Evolutionary conservation across 2,888 invertebrate species (phyloP).

Genomic region (Dusona sp.): DNA sequence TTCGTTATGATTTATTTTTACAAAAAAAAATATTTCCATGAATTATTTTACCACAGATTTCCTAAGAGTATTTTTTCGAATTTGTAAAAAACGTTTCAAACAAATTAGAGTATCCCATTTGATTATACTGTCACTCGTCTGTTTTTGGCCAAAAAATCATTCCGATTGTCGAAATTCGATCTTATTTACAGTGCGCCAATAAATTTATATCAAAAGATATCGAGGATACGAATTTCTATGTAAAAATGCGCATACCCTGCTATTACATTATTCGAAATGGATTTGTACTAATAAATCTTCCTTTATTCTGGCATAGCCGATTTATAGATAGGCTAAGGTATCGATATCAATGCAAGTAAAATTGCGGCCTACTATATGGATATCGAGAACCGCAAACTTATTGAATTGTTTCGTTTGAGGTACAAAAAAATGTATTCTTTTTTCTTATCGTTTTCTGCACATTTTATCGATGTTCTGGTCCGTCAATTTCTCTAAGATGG

Average conservation of each 20-base stretch:
- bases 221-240: not conserved
- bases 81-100: no score
- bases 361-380: no score
- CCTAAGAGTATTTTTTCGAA: no score
- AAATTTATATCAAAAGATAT: not conserved
- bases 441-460: conserved; percentile 1
- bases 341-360: not conserved
- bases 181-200: not conserved
- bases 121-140: no score
- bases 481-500: conserved; percentile 72
- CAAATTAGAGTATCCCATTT: no score
- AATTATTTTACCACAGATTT: not conserved
- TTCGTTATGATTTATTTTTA: not conserved
- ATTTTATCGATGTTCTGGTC: conserved; percentile 26
- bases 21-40: not conserved
- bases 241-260: no score
- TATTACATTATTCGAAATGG: not conserved
- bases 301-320: not conserved
- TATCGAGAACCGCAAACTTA: not conserved
- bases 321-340: not conserved
- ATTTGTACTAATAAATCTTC: not conserved
- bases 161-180: not conserved
- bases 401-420: conserved; percentile 4
- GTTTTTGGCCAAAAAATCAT: no score
- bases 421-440: not conserved